Base-by-base conservation (phyloP, 2,113 vertebrate genomes). In the Semnornis frantzii region DNA sequence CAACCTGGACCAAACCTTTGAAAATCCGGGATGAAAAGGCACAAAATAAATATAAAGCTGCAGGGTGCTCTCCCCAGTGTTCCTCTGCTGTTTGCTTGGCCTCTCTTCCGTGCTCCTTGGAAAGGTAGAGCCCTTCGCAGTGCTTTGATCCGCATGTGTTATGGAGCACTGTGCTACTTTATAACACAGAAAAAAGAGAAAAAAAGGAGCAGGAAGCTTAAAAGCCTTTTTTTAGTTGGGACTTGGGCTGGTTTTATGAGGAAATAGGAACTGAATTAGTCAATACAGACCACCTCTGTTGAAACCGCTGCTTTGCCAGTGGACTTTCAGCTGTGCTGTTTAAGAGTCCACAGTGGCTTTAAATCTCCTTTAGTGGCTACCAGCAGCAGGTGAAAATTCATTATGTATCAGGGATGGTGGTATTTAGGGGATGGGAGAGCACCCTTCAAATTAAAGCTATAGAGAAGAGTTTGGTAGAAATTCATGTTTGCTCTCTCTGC, bases 11-110 rank as follows among this genome's bases (percentile, higher is more conserved):
- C 94, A 92, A 95, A 94, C 96, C 98, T 98, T 98, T 98, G 98
- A 98, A 98, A 98, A 97, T 87, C 96, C 10, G 88, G 97, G 98
- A 98, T 98, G 97, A 98, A 98, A 98, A 98, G 97, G 96, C 93
- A 94, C 89, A 97, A 88, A 94, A 97, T 98, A 98, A 98, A 98
- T 97, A 98, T 95, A 98, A 98, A 98, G 96, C 97, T 93, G 97
- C 95, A 91, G 98, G 98, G 97, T 90, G 95, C 97, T 96, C 96
- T 96, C 91, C 50, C 87, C 91, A 44, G 75, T 90, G 87, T 92
- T 82, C 89, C 95, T 89, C 33, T 80, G 63, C 93, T 95, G 85
- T 92, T 93, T 96, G 92, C 95, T 94, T 78, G 92, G 95, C 97
- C 78, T 52, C 95, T 97, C 97, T 97, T 97, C 97, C 96, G 89